phyloP scores from a whole-genome alignment of 2,113 vertebrate species.

The Echinops telfairi region DNA sequence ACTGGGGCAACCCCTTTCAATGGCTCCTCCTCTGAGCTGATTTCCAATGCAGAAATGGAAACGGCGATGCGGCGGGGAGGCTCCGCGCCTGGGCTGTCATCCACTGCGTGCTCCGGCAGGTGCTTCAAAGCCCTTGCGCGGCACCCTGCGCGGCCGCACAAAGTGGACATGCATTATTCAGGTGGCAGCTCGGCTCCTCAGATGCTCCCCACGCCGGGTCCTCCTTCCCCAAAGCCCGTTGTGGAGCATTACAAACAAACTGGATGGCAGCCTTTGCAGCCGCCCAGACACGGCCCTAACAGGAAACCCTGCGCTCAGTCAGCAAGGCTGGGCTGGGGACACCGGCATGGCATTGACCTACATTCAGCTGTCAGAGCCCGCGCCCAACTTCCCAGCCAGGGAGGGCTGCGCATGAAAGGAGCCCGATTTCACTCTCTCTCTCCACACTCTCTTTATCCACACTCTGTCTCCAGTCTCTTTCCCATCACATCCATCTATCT shows the following conservation, averaged over 20 bases:
- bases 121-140: conserved; percentile 75
- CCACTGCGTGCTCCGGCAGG: conserved; percentile 40
- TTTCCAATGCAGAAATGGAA: conserved; percentile 79
- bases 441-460: too few relatives aligned
- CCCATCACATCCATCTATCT: too few relatives aligned
- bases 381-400: conserved; percentile 81
- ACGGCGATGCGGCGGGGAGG: conserved; percentile 31
- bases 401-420: background rate
- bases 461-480: too few relatives aligned
- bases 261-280: conserved; percentile 39
- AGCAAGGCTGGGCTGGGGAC: conserved; percentile 83
- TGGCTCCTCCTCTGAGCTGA: conserved; percentile 55
- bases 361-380: conserved; percentile 81
- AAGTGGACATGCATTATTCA: conserved; percentile 79
- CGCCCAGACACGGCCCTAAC: conserved; percentile 80
- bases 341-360: conserved; percentile 88
- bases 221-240: conserved; percentile 76
- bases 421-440: too few relatives aligned
- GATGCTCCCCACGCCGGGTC: background rate
- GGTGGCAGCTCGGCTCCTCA: background rate
- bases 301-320: conserved; percentile 86
- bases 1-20: conserved; percentile 53
- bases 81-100: conserved; percentile 75
- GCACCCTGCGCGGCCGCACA: conserved; percentile 35
- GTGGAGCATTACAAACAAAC: conserved; percentile 77